Evolutionary conservation across 2,113 vertebrate genomes (phyloP).

Genomic region (Phylloscopus whistleri): DNA sequence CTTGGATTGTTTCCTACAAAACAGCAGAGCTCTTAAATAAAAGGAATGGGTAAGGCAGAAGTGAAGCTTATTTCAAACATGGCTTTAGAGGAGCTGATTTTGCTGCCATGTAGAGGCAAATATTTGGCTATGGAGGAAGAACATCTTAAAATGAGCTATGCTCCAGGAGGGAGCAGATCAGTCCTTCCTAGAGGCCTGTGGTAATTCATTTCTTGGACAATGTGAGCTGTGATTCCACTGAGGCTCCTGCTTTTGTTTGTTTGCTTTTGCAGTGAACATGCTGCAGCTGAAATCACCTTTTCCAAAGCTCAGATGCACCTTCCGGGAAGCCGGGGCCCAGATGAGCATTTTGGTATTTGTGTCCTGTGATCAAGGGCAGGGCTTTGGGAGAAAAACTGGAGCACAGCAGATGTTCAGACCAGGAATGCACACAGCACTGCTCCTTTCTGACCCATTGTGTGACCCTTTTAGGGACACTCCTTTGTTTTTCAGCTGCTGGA

Average conservation of each 20-base stretch:
- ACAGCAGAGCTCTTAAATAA: constrained; percentile 27
- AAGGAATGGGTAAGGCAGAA: background rate
- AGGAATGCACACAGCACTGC: background rate
- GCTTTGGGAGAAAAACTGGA: background rate
- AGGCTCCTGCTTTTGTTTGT: background rate
- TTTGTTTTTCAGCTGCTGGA: background rate
- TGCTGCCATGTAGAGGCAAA: constrained; percentile 16
- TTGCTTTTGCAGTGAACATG: background rate
- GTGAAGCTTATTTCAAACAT: background rate
- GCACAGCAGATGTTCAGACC: background rate
- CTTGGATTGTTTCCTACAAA: constrained; percentile 26
- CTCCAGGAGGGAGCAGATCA: background rate
- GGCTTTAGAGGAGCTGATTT: constrained; percentile 43
- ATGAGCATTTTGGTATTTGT: background rate
- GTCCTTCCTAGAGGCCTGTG: background rate
- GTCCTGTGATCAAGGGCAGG: background rate
- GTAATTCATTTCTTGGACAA: background rate
- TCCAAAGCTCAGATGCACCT: background rate
- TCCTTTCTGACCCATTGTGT: background rate
- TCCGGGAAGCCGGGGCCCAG: background rate
- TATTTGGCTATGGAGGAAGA: background rate
- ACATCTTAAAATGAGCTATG: background rate
- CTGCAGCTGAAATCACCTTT: background rate
- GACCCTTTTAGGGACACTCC: background rate
- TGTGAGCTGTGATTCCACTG: background rate